Evolutionary conservation across 2,797 vertebrate species (phyloP).

Genomic region (Acomys russatus): DNA sequence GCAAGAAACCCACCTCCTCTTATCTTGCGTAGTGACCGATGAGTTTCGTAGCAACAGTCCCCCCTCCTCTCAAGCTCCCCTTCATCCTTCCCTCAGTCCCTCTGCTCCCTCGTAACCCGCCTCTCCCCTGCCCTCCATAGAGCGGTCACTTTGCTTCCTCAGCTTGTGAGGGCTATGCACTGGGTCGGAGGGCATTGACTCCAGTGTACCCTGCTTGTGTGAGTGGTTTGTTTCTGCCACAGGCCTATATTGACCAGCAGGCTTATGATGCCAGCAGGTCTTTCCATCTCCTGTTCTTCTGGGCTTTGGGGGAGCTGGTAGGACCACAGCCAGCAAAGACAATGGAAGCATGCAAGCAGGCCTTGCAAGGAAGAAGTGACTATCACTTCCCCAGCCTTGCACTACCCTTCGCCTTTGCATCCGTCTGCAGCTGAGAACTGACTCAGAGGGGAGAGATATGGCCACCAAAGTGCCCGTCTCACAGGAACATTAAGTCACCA

Average conservation of each 20-base stretch:
- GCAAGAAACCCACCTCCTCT: neutral
- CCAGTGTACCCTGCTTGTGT: neutral
- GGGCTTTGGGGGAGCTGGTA: neutral
- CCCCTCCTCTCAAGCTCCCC: too few species aligned
- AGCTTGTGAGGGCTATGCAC: neutral
- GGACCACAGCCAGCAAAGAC: neutral
- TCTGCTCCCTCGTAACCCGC: neutral
- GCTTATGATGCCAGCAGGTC: neutral
- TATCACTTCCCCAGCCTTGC: accelerated
- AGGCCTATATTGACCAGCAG: neutral
- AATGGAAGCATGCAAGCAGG: neutral
- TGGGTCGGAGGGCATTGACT: neutral
- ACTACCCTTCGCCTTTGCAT: neutral
- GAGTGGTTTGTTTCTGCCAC: too few species aligned
- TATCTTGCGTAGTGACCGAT: neutral
- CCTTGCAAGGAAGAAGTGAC: neutral
- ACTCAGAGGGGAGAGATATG: neutral
- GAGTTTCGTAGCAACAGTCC: neutral
- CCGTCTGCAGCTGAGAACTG: neutral
- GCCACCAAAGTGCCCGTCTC: neutral
- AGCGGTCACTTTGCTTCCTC: neutral
- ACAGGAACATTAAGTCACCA: neutral
- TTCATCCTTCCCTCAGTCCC: neutral
- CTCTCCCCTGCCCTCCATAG: neutral
- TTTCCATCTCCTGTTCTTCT: neutral